Evolutionary conservation across 2,888 invertebrate genomes (phyloP).

Genomic region (Octonoba sinensis): DNA sequence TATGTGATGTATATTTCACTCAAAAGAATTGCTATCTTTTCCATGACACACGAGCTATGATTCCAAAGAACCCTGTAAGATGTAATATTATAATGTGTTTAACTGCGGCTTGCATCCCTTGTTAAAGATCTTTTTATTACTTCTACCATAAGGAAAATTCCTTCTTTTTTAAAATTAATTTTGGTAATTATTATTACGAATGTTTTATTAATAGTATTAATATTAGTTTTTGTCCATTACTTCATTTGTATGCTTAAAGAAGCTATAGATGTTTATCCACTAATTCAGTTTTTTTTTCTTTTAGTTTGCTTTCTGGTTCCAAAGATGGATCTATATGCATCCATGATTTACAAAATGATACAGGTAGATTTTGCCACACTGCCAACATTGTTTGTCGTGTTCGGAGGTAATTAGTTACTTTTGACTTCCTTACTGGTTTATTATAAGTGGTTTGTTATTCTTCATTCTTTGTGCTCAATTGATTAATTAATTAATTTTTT

Average conservation of each 20-base stretch:
- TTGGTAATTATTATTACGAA: background rate
- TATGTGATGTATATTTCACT: too few species aligned
- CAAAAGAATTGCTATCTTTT: too few species aligned
- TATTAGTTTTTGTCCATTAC: background rate
- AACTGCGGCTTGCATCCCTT: too few species aligned
- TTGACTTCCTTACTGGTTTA: background rate
- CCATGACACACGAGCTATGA: too few species aligned
- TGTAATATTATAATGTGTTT: too few species aligned
- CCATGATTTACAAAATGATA: constrained; percentile 71
- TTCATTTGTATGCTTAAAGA: background rate
- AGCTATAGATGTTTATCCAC: background rate
- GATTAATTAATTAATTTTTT: too few species aligned
- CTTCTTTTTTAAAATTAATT: too few species aligned
- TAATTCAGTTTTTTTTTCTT: constrained; percentile 27
- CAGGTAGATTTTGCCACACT: constrained; percentile 69
- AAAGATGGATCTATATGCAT: constrained; percentile 72
- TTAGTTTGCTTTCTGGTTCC: constrained; percentile 72
- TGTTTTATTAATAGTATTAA: background rate
- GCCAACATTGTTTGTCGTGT: constrained; percentile 70
- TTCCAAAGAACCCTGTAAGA: too few species aligned
- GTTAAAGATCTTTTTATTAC: too few species aligned
- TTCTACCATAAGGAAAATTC: too few species aligned
- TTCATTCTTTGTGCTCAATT: background rate
- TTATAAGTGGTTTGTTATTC: background rate
- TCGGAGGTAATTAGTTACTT: constrained; percentile 66